phyloP scores from a whole-genome alignment of 2,888 invertebrate genomes.

The Hypena proboscidalis region DNA sequence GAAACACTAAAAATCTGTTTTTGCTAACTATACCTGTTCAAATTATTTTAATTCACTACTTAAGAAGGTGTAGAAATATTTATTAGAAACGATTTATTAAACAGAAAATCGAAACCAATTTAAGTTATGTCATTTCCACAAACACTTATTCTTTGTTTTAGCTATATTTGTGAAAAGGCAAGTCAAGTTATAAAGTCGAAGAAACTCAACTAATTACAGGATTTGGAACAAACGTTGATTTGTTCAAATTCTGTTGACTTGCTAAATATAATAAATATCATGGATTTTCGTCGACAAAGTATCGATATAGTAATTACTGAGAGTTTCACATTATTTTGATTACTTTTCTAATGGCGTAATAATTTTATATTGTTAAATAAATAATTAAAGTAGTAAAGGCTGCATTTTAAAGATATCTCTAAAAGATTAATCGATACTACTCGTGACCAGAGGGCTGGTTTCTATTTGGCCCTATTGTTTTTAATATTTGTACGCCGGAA shows the following conservation, averaged over 20 bases:
- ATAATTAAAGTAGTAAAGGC: too few relatives aligned
- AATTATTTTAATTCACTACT: not conserved
- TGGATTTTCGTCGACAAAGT: slow-evolving; percentile 11
- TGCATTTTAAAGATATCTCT: too few relatives aligned
- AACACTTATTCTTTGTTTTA: slow-evolving; percentile 16
- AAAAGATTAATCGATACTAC: too few relatives aligned
- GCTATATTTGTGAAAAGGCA: slow-evolving; percentile 35
- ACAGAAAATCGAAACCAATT: not conserved
- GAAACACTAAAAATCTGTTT: too few relatives aligned
- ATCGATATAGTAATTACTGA: too few relatives aligned
- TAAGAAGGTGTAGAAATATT: not conserved
- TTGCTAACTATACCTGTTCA: too few relatives aligned
- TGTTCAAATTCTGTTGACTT: slow-evolving; percentile 16
- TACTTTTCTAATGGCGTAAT: slow-evolving; percentile 8
- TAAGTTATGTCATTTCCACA: slow-evolving; percentile 18
- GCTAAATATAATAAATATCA: slow-evolving; percentile 15
- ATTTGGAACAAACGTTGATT: slow-evolving; percentile 32
- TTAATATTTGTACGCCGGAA: too few relatives aligned
- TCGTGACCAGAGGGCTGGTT: too few relatives aligned
- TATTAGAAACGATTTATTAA: not conserved
- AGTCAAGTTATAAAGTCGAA: slow-evolving; percentile 27
- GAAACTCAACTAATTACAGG: slow-evolving; percentile 41
- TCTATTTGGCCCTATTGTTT: too few relatives aligned
- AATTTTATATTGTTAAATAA: too few relatives aligned
- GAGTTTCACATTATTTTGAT: too few relatives aligned